phyloP scores from a whole-genome alignment of 2,888 invertebrate genomes.

The Drosophila pseudotakahashii region DNA sequence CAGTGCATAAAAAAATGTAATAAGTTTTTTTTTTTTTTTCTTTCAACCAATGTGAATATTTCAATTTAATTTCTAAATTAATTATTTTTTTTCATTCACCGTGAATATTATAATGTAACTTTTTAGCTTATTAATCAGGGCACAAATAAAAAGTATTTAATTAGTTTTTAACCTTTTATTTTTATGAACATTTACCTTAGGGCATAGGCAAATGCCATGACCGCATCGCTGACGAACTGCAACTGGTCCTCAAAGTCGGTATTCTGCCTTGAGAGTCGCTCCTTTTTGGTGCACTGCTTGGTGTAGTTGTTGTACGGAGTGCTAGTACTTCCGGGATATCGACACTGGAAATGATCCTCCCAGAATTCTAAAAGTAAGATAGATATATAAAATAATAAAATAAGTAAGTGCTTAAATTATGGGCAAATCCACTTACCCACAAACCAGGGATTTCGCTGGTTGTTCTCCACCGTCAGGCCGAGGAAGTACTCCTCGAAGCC shows the following conservation, averaged over 20 bases:
- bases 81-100: too few species aligned
- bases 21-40: too few species aligned
- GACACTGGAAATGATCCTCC: conserved; percentile 97
- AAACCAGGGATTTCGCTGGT: conserved; percentile 98
- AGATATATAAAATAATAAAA: too few species aligned
- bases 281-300: conserved; percentile 90
- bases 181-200: conserved; percentile 87
- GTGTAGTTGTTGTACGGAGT: conserved; percentile 94
- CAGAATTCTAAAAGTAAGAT: conserved; percentile 90
- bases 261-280: conserved; percentile 89
- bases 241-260: conserved; percentile 96
- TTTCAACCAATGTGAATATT: too few species aligned
- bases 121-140: too few species aligned
- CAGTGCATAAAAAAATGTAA: too few species aligned
- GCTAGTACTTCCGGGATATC: conserved; percentile 91
- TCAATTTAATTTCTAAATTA: too few species aligned
- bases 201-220: conserved; percentile 97
- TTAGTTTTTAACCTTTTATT: too few species aligned
- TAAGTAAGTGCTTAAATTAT: too few species aligned
- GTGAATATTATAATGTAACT: too few species aligned
- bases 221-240: conserved; percentile 98
- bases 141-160: too few species aligned
- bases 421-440: conserved; percentile 88
- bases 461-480: conserved; percentile 92
- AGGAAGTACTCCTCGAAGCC: conserved; percentile 96